Percentiles rank a stretch among this genome's conserved stretches.
phyloP scores from a whole-genome alignment of 2,888 invertebrate species.

The Stenodera caucasica region DNA sequence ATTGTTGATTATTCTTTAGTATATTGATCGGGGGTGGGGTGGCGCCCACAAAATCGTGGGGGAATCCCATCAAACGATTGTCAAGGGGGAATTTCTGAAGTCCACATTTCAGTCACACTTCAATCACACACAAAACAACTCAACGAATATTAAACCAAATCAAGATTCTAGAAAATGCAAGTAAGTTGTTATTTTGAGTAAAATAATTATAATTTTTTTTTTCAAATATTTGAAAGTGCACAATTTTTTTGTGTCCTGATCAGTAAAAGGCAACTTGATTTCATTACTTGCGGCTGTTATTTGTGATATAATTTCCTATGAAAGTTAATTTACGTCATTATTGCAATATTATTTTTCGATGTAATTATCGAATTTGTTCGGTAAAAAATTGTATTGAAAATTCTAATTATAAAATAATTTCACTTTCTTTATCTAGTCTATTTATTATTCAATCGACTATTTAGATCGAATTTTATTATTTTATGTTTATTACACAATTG shows the following conservation, averaged over 20 bases:
- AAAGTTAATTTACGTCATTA: constrained; percentile 9
- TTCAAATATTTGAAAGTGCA: no score
- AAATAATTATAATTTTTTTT: no score
- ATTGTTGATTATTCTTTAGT: neutral
- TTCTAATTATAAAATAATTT: neutral
- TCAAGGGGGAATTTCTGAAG: neutral
- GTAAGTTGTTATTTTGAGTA: neutral
- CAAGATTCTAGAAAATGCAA: no score
- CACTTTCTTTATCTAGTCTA: constrained; percentile 2
- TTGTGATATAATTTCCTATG: constrained; percentile 2
- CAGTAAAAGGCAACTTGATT: constrained; percentile 1
- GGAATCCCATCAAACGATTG: neutral
- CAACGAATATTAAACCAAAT: neutral
- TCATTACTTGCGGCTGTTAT: neutral
- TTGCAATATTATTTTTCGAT: neutral
- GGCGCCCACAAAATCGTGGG: neutral
- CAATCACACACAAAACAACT: neutral
- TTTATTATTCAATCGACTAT: neutral
- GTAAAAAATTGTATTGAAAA: no score
- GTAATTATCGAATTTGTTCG: no score
- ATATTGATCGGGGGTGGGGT: neutral
- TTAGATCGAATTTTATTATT: neutral
- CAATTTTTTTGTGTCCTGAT: no score
- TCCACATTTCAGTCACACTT: neutral
- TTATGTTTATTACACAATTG: neutral